These are phyloP conservation scores for Heliconius congener DNA, from an alignment of 1,140 invertebrate species.

Conservation along the genomic window DNA sequence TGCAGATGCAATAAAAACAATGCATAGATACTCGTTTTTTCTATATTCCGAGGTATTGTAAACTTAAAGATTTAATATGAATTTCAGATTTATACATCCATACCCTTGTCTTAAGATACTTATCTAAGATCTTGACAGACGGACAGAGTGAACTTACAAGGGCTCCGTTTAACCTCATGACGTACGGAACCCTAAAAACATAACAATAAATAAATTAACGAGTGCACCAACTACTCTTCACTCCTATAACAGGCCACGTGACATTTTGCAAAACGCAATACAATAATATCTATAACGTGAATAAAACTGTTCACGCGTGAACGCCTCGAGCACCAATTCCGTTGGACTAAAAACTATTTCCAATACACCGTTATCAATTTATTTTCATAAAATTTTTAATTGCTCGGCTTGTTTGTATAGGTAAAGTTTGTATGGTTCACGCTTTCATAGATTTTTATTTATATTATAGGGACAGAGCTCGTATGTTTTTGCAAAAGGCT, in stretches of 20 bases:
- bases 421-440: neutral
- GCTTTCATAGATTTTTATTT: neutral
- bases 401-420: neutral
- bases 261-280: neutral
- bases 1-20: too few relatives aligned
- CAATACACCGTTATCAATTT: conserved; percentile 8
- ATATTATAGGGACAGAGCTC: neutral
- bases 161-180: too few relatives aligned
- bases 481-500: neutral
- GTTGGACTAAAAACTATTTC: conserved; percentile 5
- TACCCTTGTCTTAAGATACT: too few relatives aligned
- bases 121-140: too few relatives aligned
- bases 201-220: neutral
- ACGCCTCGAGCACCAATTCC: neutral
- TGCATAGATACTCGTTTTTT: too few relatives aligned
- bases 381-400: conserved; percentile 12
- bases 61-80: too few relatives aligned
- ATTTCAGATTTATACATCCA: too few relatives aligned
- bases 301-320: conserved; percentile 8
- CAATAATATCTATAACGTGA: neutral
- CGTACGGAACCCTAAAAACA: too few relatives aligned
- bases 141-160: too few relatives aligned
- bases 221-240: neutral
- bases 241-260: neutral
- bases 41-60: too few relatives aligned